These are phyloP conservation scores for Tenthredo mesomela DNA, from an alignment of 2,888 invertebrate species.

Conservation along the genomic window DNA sequence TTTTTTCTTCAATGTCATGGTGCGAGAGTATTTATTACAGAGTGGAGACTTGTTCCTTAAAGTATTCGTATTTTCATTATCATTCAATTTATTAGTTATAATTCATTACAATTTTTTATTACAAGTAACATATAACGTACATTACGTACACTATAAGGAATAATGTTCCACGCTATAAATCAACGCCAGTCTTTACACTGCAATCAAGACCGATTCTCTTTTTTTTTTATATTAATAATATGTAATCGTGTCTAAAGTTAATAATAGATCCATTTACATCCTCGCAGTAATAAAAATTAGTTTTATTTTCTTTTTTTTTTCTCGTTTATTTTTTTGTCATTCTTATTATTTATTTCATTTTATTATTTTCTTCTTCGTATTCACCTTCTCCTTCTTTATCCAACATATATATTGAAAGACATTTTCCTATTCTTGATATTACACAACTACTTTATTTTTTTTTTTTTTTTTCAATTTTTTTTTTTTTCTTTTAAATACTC, in stretches of 20 bases:
- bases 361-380: constrained; percentile 52
- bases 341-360: constrained; percentile 33
- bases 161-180: not conserved
- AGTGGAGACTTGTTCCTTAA: constrained; percentile 13
- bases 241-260: constrained; percentile 56
- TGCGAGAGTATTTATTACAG: constrained; percentile 19
- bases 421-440: constrained; percentile 47
- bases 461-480: constrained; percentile 62
- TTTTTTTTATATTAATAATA: constrained; percentile 57
- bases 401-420: constrained; percentile 56
- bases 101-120: not conserved
- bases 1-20: constrained; percentile 13
- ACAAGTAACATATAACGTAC: not conserved
- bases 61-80: not conserved
- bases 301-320: not conserved
- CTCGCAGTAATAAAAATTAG: constrained; percentile 31
- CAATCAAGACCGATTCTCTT: not conserved
- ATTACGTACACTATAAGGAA: not conserved
- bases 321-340: constrained; percentile 43
- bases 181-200: constrained; percentile 25
- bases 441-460: constrained; percentile 30
- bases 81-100: constrained; percentile 5
- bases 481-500: constrained; percentile 70
- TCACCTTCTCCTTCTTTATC: constrained; percentile 53
- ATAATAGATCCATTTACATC: constrained; percentile 37